A percentile compares a stretch with the other conserved stretches of the same genome.
Conservation (phyloP, 2,797 vertebrate species). For the Uromys caudimaculatus region DNA sequence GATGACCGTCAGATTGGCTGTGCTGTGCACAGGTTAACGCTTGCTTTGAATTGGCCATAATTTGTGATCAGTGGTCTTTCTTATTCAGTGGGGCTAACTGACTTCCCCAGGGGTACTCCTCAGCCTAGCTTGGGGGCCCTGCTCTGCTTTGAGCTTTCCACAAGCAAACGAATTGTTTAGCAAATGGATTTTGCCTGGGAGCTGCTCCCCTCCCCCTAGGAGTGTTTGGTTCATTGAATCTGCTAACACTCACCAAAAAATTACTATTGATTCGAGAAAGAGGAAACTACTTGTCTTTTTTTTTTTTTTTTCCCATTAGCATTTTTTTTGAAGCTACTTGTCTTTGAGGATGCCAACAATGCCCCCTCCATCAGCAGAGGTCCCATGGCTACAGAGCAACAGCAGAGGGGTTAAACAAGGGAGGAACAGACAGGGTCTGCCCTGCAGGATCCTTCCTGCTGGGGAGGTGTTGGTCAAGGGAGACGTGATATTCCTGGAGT, state of each 20-base stretch:
- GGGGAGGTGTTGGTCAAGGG: background rate
- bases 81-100: background rate
- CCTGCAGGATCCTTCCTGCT: no score
- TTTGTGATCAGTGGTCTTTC: background rate
- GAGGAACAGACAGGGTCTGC: background rate
- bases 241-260: constrained; percentile 40
- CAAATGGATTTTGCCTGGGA: constrained; percentile 30
- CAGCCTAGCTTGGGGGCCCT: background rate
- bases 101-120: no score
- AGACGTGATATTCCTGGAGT: background rate
- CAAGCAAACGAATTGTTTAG: constrained; percentile 51
- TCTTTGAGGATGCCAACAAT: background rate
- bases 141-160: background rate
- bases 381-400: background rate
- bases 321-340: no score
- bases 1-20: background rate
- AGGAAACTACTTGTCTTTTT: background rate
- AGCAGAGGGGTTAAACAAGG: background rate
- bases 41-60: background rate
- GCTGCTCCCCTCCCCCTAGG: background rate
- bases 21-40: background rate
- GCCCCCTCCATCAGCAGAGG: background rate
- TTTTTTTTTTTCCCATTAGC: no score
- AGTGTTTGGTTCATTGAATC: constrained; percentile 37
- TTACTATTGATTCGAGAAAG: constrained; percentile 42